phyloP scores from a whole-genome alignment of 2,797 vertebrate species.

The Antennarius maculatus region DNA sequence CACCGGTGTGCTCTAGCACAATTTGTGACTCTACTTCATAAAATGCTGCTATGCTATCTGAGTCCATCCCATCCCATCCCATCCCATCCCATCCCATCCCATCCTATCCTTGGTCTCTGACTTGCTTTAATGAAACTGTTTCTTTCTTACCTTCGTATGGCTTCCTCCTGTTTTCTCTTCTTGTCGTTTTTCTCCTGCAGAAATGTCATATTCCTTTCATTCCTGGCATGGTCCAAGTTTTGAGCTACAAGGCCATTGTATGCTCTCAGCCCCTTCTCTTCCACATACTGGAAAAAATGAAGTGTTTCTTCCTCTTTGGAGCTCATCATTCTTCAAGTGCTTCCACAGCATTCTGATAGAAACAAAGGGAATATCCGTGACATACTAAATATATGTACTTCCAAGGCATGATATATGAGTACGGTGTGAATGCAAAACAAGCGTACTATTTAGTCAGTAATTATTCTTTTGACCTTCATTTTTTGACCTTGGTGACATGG shows the following conservation, averaged over 20 bases:
- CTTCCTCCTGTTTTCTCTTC: slow-evolving; percentile 96
- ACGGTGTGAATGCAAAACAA: slow-evolving; percentile 16
- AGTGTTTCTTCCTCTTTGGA: slow-evolving; percentile 92
- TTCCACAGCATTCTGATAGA: slow-evolving; percentile 84
- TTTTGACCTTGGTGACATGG: slow-evolving; percentile 33
- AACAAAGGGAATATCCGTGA: slow-evolving; percentile 34
- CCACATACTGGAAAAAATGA: slow-evolving; percentile 96
- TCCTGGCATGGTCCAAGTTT: slow-evolving; percentile 94
- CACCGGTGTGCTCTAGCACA: background rate
- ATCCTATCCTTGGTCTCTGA: background rate
- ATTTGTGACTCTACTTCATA: slow-evolving; percentile 8
- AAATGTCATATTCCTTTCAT: slow-evolving; percentile 93
- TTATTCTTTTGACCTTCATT: slow-evolving; percentile 26
- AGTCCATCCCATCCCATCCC: background rate
- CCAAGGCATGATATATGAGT: background rate
- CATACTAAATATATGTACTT: background rate
- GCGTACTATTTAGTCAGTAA: background rate
- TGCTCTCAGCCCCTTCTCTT: slow-evolving; percentile 95
- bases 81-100: background rate
- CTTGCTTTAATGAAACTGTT: background rate
- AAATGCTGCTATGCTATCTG: background rate
- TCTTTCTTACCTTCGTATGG: slow-evolving; percentile 91
- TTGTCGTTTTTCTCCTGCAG: slow-evolving; percentile 98
- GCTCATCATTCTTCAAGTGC: slow-evolving; percentile 93
- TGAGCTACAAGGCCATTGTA: slow-evolving; percentile 94